phyloP scores from a whole-genome alignment of 92 coral and sea anemone species.

The Phenganax subtilis region DNA sequence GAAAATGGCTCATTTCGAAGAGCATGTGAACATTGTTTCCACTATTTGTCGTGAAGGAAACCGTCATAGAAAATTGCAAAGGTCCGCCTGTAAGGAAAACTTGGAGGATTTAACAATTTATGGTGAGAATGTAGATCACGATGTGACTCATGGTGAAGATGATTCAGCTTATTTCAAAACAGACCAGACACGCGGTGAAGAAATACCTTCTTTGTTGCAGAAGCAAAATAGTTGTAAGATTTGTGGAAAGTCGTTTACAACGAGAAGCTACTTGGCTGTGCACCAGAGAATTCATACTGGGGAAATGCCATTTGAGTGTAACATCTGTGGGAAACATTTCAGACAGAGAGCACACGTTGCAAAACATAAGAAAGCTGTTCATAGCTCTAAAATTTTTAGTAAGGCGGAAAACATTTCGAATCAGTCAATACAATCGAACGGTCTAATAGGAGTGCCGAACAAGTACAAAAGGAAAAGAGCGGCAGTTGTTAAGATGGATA shows the following conservation, averaged over 20 bases:
- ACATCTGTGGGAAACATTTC: constrained; percentile 20
- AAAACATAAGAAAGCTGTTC: constrained; percentile 14
- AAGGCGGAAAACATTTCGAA: neutral
- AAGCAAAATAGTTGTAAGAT: constrained; percentile 2
- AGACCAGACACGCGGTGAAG: neutral
- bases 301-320: constrained; percentile 28
- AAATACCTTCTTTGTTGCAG: neutral
- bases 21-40: neutral
- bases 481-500: no score
- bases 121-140: neutral
- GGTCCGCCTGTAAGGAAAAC: neutral
- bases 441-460: no score
- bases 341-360: neutral
- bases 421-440: no score
- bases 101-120: neutral
- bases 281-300: constrained; percentile 29
- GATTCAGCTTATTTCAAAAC: neutral
- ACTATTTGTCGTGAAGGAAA: neutral
- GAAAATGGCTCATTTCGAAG: neutral
- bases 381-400: neutral
- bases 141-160: neutral
- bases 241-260: constrained; percentile 28
- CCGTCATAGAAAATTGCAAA: neutral
- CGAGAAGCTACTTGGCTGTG: neutral
- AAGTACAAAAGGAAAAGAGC: no score